Base-by-base conservation (phyloP, 2,113 vertebrate species). In the Monopterus albus region DNA sequence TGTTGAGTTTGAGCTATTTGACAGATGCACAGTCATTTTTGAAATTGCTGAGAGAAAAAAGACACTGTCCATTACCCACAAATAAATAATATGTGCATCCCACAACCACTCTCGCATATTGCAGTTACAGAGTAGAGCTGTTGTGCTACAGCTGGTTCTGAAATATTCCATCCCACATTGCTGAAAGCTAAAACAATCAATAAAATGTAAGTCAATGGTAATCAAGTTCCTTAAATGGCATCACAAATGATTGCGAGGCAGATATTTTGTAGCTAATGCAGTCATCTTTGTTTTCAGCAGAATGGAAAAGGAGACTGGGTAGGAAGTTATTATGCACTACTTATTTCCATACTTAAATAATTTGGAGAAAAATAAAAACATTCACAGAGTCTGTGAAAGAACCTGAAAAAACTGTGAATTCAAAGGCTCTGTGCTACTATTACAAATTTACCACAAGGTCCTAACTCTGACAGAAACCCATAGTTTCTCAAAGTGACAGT, bases 401-500 rank as follows among this genome's bases (percentile, higher is more conserved):
- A n/a, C n/a, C n/a, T n/a, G n/a, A n/a, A n/a, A n/a, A n/a, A n/a
- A n/a, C n/a, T n/a, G n/a, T n/a, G n/a, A n/a, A n/a, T n/a, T n/a
- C n/a, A n/a, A 6, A 73, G 21, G 53, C 51, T 42, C 66, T 23
- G 25, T 4, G 23, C 67, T 21, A 8, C 2, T 2, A 6, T 68
- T 39, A 52, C 68, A 63, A 62, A 81, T 81, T 49, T 18, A 67
- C 56, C 45, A 40, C 36, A 62, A 60, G 35, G 61, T 58, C 47
- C 66, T 75, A 76, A 82, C 67, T 79, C 18, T 47, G 74, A 73
- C 40, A 64, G 64, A 79, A 70, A 60, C 35, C 43, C 57, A 63
- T 63, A 76, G 62, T 72, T 86, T 72, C 35, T 66, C 33, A 56
- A 45, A 74, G 68, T 59, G 85, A 84, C 82, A 59, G 46, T 57